Evolutionary conservation across 2,113 vertebrate genomes (phyloP).

Genomic region (Sminthopsis crassicaudata): DNA sequence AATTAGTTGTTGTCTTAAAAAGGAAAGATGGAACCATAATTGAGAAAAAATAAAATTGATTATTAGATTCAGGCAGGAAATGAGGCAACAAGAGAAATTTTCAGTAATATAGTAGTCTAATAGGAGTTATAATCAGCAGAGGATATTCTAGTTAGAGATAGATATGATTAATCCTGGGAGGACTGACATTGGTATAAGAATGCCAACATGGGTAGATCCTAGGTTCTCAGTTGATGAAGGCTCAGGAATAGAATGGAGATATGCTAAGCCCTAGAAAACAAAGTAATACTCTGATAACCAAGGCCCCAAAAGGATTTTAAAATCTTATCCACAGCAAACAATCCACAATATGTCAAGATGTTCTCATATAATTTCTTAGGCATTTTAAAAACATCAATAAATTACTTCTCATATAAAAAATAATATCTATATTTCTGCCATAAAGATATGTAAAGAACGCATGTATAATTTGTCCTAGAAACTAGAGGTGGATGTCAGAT

Average conservation of each 20-base stretch:
- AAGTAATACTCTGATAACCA: background rate
- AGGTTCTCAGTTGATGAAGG: background rate
- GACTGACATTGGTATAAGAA: background rate
- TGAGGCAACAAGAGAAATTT: background rate
- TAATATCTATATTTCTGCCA: too few species aligned
- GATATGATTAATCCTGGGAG: background rate
- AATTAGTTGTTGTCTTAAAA: background rate
- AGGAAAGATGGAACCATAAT: background rate
- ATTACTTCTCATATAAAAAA: background rate
- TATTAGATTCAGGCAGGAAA: background rate
- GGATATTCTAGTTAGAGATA: background rate
- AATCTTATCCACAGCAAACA: background rate
- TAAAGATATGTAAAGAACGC: too few species aligned
- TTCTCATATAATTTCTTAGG: background rate
- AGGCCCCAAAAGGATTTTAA: background rate
- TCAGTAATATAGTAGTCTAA: background rate
- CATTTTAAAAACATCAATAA: background rate
- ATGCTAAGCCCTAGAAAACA: background rate
- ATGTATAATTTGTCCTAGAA: too few species aligned
- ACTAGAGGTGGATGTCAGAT: too few species aligned
- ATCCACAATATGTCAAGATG: background rate
- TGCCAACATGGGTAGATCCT: background rate
- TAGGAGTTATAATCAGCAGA: background rate
- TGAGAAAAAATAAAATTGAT: background rate
- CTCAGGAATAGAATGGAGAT: background rate